phyloP scores from a whole-genome alignment of 2,797 vertebrate genomes.

The Babyrousa celebensis region DNA sequence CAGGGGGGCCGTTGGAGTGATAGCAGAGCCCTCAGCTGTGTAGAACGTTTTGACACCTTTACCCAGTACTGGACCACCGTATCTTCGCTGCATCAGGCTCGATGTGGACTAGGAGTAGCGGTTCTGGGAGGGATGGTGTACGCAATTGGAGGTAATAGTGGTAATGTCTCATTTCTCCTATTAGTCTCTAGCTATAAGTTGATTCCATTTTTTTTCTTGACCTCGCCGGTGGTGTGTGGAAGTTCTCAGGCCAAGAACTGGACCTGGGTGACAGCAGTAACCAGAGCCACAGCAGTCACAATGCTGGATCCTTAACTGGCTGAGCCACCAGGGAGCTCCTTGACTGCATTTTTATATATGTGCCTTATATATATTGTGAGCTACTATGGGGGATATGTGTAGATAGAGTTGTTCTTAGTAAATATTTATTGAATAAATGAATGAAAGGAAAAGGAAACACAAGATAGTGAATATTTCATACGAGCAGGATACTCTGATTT shows the following conservation, averaged over 20 bases:
- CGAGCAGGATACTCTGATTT: slow-evolving; percentile 5
- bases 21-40: slow-evolving; percentile 97
- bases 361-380: slow-evolving; percentile 44
- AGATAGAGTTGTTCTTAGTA: background rate
- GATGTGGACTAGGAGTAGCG: slow-evolving; percentile 96
- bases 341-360: background rate
- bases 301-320: too few species aligned
- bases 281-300: too few species aligned
- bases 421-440: slow-evolving; percentile 44
- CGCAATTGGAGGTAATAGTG: slow-evolving; percentile 96
- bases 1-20: slow-evolving; percentile 99
- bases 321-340: too few species aligned
- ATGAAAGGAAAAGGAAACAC: background rate
- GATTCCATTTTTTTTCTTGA: background rate
- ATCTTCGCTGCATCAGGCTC: slow-evolving; percentile 98
- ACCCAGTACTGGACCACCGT: slow-evolving; percentile 99
- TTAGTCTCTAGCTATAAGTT: slow-evolving; percentile 43
- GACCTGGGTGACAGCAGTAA: too few species aligned
- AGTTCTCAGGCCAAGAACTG: too few species aligned
- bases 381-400: background rate
- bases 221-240: too few species aligned
- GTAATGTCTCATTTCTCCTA: slow-evolving; percentile 82
- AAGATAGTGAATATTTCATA: slow-evolving; percentile 54
- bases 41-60: slow-evolving; percentile 99
- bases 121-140: slow-evolving; percentile 98